These are phyloP conservation scores for Cherax quadricarinatus DNA, from an alignment of 1,140 invertebrate genomes.

Conservation along the genomic window DNA sequence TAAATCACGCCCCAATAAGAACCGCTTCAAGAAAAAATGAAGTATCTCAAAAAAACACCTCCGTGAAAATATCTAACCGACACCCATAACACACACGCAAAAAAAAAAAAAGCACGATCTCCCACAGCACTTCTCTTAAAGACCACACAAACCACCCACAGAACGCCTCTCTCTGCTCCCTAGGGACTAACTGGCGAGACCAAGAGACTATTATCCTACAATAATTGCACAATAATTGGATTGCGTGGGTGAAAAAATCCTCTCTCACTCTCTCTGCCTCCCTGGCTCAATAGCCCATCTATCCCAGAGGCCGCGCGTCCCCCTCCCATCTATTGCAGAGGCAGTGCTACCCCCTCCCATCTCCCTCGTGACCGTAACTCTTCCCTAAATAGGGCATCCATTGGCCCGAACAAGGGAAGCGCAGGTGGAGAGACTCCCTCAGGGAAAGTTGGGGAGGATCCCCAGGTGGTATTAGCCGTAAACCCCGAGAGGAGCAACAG, in stretches of 20 bases:
- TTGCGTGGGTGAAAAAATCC: background rate
- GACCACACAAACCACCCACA: background rate
- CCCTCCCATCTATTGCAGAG: background rate
- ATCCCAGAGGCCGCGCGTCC: background rate
- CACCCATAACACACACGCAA: too few relatives aligned
- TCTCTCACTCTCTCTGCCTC: background rate
- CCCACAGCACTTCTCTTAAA: background rate
- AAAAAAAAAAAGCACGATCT: too few relatives aligned
- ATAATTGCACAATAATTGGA: slow-evolving; percentile 1
- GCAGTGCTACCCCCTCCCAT: background rate
- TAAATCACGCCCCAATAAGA: too few relatives aligned
- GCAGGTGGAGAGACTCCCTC: background rate
- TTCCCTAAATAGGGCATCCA: background rate
- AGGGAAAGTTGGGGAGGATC: background rate
- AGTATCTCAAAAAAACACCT: background rate
- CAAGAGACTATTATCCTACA: background rate
- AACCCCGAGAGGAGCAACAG: background rate
- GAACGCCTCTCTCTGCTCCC: background rate
- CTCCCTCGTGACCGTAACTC: background rate
- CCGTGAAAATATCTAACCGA: background rate
- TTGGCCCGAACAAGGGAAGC: background rate
- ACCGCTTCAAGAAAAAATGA: background rate
- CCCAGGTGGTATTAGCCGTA: background rate
- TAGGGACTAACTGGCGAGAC: background rate
- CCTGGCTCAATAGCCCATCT: background rate